These are phyloP conservation scores for Eledona agricola DNA, from an alignment of 2,888 invertebrate species.

Conservation along the genomic window DNA sequence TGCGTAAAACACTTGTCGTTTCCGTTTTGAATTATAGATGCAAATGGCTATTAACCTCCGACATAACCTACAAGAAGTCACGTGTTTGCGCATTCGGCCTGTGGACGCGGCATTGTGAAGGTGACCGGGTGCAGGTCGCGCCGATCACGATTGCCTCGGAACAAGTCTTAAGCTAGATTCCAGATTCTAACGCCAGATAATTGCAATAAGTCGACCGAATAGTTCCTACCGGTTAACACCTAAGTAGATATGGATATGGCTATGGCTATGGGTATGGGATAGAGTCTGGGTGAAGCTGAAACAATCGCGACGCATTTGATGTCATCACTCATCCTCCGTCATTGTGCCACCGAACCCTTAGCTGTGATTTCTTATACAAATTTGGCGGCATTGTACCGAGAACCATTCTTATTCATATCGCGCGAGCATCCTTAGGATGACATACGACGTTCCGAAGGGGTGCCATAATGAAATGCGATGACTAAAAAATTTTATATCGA, in stretches of 20 bases:
- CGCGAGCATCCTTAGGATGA: conserved; percentile 49
- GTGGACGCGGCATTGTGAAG: conserved; percentile 61
- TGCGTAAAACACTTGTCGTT: too few species aligned
- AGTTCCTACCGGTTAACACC: conserved; percentile 33
- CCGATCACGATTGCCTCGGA: conserved; percentile 56
- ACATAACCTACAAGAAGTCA: conserved; percentile 42
- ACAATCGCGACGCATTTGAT: conserved; percentile 19
- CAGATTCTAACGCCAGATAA: conserved; percentile 54
- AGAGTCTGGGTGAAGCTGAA: too few species aligned
- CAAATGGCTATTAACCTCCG: background rate
- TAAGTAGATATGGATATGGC: conserved; percentile 4
- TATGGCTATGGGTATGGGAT: too few species aligned
- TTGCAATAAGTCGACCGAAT: conserved; percentile 42
- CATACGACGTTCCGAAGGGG: conserved; percentile 42
- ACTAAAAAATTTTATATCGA: conserved; percentile 46
- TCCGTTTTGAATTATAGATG: conserved; percentile 1
- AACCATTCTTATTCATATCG: conserved; percentile 54
- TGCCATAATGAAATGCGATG: conserved; percentile 47
- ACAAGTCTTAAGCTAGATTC: conserved; percentile 48
- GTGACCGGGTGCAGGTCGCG: conserved; percentile 58
- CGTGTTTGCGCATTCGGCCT: conserved; percentile 54
- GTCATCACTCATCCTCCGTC: conserved; percentile 33
- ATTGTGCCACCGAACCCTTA: conserved; percentile 44
- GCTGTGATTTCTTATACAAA: conserved; percentile 55
- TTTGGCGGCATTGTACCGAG: conserved; percentile 54